These are phyloP conservation scores for Tipula helvola DNA, from an alignment of 2,888 invertebrate species.

Conservation along the genomic window DNA sequence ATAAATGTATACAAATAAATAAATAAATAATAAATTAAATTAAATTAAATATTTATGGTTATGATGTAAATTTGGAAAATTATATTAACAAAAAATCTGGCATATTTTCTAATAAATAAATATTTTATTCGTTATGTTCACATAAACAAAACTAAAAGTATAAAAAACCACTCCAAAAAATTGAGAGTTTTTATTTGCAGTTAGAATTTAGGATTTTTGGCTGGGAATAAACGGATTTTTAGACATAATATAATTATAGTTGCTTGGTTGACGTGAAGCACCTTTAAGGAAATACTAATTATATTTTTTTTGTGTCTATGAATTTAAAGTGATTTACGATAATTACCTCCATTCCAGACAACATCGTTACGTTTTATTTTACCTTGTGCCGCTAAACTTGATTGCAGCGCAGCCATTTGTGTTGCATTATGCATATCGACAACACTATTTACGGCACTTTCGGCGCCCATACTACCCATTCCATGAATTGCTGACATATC, in stretches of 20 bases:
- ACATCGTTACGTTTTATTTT: constrained; percentile 4
- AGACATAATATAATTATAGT: constrained; percentile 14
- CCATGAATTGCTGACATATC: constrained; percentile 25
- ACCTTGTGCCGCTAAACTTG: neutral
- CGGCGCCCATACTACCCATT: constrained; percentile 13
- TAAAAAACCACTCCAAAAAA: neutral
- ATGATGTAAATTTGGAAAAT: too few species aligned
- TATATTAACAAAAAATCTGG: too few species aligned
- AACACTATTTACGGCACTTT: constrained; percentile 28
- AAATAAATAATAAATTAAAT: too few species aligned
- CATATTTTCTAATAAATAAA: too few species aligned
- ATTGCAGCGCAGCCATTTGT: constrained; percentile 14
- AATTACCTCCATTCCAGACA: neutral
- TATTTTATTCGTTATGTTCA: too few species aligned
- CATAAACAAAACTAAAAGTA: neutral
- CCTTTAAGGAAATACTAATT: neutral
- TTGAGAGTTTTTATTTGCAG: neutral
- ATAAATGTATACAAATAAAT: too few species aligned
- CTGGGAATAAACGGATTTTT: constrained; percentile 15
- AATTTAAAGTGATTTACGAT: neutral
- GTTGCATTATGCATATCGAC: constrained; percentile 28
- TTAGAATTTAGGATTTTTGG: constrained; percentile 10
- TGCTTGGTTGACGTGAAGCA: constrained; percentile 11
- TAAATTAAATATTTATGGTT: too few species aligned
- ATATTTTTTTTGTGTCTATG: constrained; percentile 11